Base-by-base conservation (phyloP, 2,888 invertebrate genomes). In the Vannuccia rotundouncinata region DNA sequence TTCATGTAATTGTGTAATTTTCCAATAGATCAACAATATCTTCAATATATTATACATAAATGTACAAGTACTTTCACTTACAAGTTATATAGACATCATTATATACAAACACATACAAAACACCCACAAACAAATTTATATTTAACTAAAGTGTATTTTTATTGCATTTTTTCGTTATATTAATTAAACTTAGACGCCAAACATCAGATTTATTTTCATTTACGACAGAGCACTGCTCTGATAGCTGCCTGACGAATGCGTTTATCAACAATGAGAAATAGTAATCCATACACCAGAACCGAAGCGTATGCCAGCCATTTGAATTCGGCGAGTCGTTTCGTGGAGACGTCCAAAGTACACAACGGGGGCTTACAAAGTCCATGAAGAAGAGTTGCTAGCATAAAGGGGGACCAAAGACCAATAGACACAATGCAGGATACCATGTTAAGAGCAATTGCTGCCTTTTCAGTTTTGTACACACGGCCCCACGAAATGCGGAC, bases 281-380 rank as follows among this genome's bases (percentile, higher is more conserved):
- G 59, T 13, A 82, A 73, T 0, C 82, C 81, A 22, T 82, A 83
- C 1, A 82, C 73, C 59, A 82, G 59, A n/a, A 82, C 81, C 1
- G 81, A 74, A 31, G 81, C 77, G 79, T 82, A 83, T 0, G 83
- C 83, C 59, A 83, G 31, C 83, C 83, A 83, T 77, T 83, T 83
- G 77, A 83, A 82, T 31, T 80, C 80, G 45, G 28, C 73, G 10
- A 80, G 31, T 29, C 78, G 59, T 1, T 66, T 30, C 27, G 31
- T 29, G 13, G 80, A 59, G 17, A 80, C 59, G 13, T 80, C 45
- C 13, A 73, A 28, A 22, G 66, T 59, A 60, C 79, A 79, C 25
- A 66, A 29, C 13, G 78, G 66, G 17, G 25, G 73, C 27, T 74
- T 27, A 27, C 80, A 80, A 0, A 80, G 29, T n/a, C 79, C 60